Evolutionary conservation across 2,113 vertebrate genomes (phyloP), one percentile per base, ranked within the genome.

Genomic region (Oxygymnocypris stewartii): DNA sequence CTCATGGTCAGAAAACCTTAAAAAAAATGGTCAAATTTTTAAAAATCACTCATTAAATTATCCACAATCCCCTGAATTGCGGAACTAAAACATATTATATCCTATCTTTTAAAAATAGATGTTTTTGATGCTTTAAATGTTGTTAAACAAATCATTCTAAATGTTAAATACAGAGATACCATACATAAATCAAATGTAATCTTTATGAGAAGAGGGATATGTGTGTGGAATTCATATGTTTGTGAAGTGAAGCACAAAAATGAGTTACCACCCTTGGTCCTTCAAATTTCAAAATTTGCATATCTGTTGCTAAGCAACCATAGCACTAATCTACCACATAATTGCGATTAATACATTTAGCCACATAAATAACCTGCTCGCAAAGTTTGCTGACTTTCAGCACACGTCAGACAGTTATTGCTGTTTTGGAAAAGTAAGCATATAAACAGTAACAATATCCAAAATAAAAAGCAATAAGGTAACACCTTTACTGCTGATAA

Each of bases 281-380:
- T 73, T 42, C 69, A 73, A n/a, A n/a, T 37, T 18, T 37, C 0
- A 1, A 2, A 44, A 76, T 16, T 47, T 47, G 73, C 73, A 76
- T 76, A 47, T 25, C 73, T 76, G 73, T 76, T 76, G n/a, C 73
- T 76, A 76, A 76, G 73, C 73, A 76, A 76, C 73, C 73, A 76
- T n/a, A 47, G 6, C 23, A 76, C 73, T 76, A 76, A 76, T 76
- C 42, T 76, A 76, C 42, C 23, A 42, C 73, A 76, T 76, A 47
- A 76, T 76, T 76, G 23, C 1, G n/a, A 76, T 47, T 84, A 74
- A 79, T 79, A 47, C 7, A 54, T 78, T 14, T 54, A 85, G 40
- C 6, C 40, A n/a, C 14, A 47, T 16, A 63, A 28, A 76, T 20
- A 40, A 16, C 61, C 37, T 40, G 49, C 71, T 79, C 31, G 11